These are phyloP conservation scores for Drosophila albomicans DNA, from an alignment of 1,140 invertebrate species.

Conservation along the genomic window DNA sequence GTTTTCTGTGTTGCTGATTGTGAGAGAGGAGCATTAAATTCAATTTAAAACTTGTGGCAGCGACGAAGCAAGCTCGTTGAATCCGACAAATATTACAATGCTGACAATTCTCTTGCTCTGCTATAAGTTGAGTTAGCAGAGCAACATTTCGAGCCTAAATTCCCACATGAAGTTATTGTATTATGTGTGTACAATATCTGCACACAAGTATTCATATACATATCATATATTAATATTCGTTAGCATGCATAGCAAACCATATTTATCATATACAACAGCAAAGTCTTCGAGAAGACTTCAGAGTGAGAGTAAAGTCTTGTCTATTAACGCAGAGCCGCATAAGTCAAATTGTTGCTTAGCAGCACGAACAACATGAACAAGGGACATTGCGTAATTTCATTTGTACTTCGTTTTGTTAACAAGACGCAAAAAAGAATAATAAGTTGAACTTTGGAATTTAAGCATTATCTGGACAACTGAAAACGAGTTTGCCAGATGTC, in stretches of 20 bases:
- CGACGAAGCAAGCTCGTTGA: too few relatives aligned
- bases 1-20: too few relatives aligned
- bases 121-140: too few relatives aligned
- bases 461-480: conserved; percentile 50
- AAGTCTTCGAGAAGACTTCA: conserved; percentile 32
- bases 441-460: conserved; percentile 28
- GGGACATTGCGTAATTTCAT: conserved; percentile 48
- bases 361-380: conserved; percentile 14
- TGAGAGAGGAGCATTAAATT: too few relatives aligned
- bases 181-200: too few relatives aligned
- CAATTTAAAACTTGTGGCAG: too few relatives aligned
- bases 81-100: too few relatives aligned
- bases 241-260: conserved; percentile 14
- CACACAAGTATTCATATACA: too few relatives aligned
- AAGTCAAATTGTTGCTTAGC: conserved; percentile 33
- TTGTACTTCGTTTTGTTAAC: conserved; percentile 47
- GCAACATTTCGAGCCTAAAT: too few relatives aligned
- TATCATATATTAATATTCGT: conserved; percentile 23
- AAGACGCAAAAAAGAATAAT: conserved; percentile 28
- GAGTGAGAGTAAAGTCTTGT: conserved; percentile 29
- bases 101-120: too few relatives aligned
- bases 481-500: conserved; percentile 74
- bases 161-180: too few relatives aligned
- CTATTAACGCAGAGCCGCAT: conserved; percentile 38
- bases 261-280: conserved; percentile 38